phyloP scores from a whole-genome alignment of 2,113 vertebrate genomes.

The Semnornis frantzii region DNA sequence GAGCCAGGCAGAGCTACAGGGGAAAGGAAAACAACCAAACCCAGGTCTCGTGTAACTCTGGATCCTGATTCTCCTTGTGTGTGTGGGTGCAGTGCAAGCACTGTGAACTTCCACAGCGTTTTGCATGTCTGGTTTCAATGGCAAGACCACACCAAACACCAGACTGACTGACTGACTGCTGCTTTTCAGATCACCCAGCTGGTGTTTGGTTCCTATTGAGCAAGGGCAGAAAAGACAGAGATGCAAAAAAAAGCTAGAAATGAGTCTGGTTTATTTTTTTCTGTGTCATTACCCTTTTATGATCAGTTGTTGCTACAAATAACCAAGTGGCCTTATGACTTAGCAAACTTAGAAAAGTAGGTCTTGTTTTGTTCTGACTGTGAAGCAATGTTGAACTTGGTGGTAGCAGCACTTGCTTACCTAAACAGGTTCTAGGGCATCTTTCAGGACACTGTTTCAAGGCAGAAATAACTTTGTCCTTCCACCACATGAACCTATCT shows the following conservation, averaged over 20 bases:
- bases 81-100: neutral
- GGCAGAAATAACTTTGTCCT: neutral
- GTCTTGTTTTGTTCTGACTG: neutral
- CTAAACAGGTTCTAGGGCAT: neutral
- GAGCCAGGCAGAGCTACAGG: neutral
- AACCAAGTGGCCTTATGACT: neutral
- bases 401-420: neutral
- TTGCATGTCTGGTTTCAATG: neutral
- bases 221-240: neutral
- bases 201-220: neutral
- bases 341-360: neutral
- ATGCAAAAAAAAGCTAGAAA: neutral
- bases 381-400: neutral
- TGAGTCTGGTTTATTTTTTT: conserved; percentile 28
- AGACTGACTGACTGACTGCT: neutral
- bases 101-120: neutral
- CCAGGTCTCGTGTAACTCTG: neutral
- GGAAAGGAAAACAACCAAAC: neutral
- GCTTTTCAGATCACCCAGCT: neutral
- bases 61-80: neutral
- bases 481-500: neutral
- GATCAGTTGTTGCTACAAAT: neutral
- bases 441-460: neutral
- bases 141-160: neutral
- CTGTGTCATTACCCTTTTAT: neutral